These are phyloP conservation scores for Tachysurus vachellii DNA, from an alignment of 2,113 vertebrate genomes.

Conservation along the genomic window DNA sequence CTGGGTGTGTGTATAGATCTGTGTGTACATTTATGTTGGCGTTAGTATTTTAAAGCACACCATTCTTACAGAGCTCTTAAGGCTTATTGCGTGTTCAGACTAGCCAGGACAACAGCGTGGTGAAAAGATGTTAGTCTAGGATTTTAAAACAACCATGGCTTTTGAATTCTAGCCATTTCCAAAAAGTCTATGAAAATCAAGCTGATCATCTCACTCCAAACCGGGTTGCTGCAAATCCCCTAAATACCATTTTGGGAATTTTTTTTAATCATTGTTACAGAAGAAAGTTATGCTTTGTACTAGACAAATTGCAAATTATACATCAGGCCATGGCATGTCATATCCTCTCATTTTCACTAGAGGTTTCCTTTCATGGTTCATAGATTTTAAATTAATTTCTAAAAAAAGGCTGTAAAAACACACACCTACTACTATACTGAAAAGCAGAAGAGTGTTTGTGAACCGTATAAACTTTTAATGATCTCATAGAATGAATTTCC, in stretches of 20 bases:
- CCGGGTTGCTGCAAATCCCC: not conserved
- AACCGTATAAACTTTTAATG: not conserved
- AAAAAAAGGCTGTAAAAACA: not conserved
- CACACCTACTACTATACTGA: not conserved
- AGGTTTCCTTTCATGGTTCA: not conserved
- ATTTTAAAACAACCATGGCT: not conserved
- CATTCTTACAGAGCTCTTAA: conserved; percentile 17
- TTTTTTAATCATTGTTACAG: not conserved
- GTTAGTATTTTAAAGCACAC: conserved; percentile 12
- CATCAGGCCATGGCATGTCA: not conserved
- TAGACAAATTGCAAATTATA: not conserved
- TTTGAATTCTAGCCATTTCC: not conserved
- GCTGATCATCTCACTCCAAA: not conserved
- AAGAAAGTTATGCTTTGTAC: not conserved
- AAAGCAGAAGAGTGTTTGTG: not conserved
- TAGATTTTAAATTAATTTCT: not conserved
- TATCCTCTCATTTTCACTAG: not conserved
- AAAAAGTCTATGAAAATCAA: not conserved
- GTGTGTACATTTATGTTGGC: conserved; percentile 16
- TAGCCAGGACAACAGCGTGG: not conserved
- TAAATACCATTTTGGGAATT: not conserved
- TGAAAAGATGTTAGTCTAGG: not conserved
- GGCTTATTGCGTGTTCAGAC: conserved; percentile 34
- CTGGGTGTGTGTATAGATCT: conserved; percentile 16
- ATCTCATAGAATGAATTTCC: not conserved